Conservation (phyloP, 1,140 invertebrate species). For the Archivesica marissinica region DNA sequence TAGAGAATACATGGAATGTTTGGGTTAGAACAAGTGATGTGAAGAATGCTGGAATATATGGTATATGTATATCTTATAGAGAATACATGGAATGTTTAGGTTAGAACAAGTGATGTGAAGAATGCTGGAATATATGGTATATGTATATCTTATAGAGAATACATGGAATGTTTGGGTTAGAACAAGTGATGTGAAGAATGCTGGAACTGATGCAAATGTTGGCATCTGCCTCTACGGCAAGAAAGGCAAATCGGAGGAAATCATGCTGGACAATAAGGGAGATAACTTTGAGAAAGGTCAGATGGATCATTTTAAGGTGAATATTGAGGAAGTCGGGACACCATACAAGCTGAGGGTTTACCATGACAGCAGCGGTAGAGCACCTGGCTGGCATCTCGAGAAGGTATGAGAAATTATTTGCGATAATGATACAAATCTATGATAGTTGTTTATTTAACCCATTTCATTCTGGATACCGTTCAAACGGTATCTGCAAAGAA, state of each 20-base stretch:
- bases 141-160: too few relatives aligned
- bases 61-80: too few relatives aligned
- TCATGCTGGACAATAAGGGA: conserved; percentile 78
- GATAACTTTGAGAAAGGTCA: conserved; percentile 82
- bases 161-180: conserved; percentile 81
- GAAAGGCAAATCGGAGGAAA: conserved; percentile 82
- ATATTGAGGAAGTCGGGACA: conserved; percentile 78
- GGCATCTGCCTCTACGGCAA: conserved; percentile 81
- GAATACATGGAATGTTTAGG: too few relatives aligned
- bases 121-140: too few relatives aligned
- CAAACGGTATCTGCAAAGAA: too few relatives aligned
- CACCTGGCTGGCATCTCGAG: conserved; percentile 82
- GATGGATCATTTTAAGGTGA: conserved; percentile 80
- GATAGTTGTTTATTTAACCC: too few relatives aligned
- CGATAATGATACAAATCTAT: too few relatives aligned
- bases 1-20: conserved; percentile 81
- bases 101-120: too few relatives aligned
- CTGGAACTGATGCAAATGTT: conserved; percentile 83
- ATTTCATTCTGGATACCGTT: too few relatives aligned
- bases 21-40: conserved; percentile 81
- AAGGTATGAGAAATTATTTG: conserved; percentile 72
- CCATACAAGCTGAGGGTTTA: conserved; percentile 83
- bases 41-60: conserved; percentile 80
- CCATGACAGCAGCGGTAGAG: conserved; percentile 81
- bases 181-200: conserved; percentile 78